Conservation (phyloP, 2,797 vertebrate genomes). For the Artibeus jamaicensis region DNA sequence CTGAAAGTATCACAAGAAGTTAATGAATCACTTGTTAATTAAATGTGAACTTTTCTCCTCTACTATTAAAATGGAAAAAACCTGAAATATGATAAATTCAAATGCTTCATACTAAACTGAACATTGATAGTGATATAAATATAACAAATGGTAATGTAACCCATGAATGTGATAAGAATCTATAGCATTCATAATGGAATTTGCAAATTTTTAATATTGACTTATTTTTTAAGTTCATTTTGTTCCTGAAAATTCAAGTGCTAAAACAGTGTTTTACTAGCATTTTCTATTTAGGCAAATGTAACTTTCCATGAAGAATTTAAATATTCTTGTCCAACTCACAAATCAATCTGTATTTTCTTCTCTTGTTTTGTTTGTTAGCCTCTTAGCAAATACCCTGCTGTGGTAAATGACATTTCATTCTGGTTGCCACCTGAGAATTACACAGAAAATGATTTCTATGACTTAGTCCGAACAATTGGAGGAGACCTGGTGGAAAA, state of each 20-base stretch:
- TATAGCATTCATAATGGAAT: slow-evolving; percentile 28
- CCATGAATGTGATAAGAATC: slow-evolving; percentile 10
- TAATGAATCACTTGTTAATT: slow-evolving; percentile 66
- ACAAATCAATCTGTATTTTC: slow-evolving; percentile 6
- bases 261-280: slow-evolving; percentile 45
- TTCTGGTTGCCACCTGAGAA: slow-evolving; percentile 93
- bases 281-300: slow-evolving; percentile 37
- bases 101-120: slow-evolving; percentile 28
- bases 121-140: slow-evolving; percentile 34
- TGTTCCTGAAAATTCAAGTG: slow-evolving; percentile 1
- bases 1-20: slow-evolving; percentile 35
- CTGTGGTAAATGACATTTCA: slow-evolving; percentile 94
- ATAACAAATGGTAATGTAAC: slow-evolving; percentile 28
- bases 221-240: slow-evolving; percentile 55
- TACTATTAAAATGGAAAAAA: slow-evolving; percentile 19
- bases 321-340: neutral
- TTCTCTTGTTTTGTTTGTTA: slow-evolving; percentile 74
- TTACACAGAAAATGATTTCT: slow-evolving; percentile 93
- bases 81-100: slow-evolving; percentile 45
- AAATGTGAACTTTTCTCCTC: slow-evolving; percentile 42
- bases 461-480: slow-evolving; percentile 91
- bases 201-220: slow-evolving; percentile 42
- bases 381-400: slow-evolving; percentile 93
- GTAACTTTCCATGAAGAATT: slow-evolving; percentile 4
- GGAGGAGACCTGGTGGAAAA: slow-evolving; percentile 95